Conservation (phyloP, 2,797 vertebrate genomes). For the Eulemur rubriventer region DNA sequence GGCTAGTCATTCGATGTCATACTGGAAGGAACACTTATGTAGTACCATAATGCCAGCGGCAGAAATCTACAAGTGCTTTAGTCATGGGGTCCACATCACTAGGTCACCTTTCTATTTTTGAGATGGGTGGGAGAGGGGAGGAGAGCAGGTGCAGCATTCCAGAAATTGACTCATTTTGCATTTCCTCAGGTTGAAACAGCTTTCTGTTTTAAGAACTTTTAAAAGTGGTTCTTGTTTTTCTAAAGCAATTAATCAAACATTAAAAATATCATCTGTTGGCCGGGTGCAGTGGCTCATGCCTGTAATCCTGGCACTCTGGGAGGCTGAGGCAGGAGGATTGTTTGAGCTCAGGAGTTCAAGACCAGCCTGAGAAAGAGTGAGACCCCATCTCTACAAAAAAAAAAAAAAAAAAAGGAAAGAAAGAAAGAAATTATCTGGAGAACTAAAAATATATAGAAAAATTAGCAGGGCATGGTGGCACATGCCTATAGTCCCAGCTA, state of each 20-base stretch:
- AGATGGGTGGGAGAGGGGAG: background rate
- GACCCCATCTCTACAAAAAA: too few relatives aligned
- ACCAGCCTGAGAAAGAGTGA: too few relatives aligned
- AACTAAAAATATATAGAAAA: too few relatives aligned
- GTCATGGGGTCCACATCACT: accelerated
- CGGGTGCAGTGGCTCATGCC: too few relatives aligned
- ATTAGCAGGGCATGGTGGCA: too few relatives aligned
- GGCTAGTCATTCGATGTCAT: accelerated
- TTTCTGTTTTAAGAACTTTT: background rate
- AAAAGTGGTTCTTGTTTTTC: background rate
- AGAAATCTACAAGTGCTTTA: background rate
- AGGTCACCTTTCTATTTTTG: background rate
- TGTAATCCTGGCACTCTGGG: too few relatives aligned
- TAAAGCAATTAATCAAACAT: background rate
- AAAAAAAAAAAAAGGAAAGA: too few relatives aligned
- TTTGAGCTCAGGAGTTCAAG: too few relatives aligned
- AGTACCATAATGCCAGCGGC: accelerated
- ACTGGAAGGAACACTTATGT: too few relatives aligned
- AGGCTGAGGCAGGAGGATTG: too few relatives aligned
- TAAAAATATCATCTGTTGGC: background rate
- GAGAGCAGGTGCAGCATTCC: background rate
- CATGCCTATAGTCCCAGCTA: too few relatives aligned
- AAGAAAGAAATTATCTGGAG: too few relatives aligned
- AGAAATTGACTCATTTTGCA: background rate
- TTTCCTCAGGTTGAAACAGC: background rate